Conservation (phyloP, 2,888 invertebrate genomes). For the Lochmaea crataegi region DNA sequence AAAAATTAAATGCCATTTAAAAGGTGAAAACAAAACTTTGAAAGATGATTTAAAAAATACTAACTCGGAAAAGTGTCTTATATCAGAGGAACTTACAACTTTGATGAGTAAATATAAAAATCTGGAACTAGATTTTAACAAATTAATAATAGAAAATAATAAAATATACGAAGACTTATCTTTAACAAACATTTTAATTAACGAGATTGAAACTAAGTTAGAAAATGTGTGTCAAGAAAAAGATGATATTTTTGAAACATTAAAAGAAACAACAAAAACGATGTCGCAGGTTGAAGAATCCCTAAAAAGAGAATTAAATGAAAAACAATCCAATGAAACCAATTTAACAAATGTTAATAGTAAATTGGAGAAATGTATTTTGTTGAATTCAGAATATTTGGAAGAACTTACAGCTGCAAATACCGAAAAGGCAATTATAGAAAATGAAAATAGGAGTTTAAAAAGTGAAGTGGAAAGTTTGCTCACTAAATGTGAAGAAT, state of each 20-base stretch:
- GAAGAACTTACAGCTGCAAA: not conserved
- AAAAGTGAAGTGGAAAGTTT: conserved; percentile 1
- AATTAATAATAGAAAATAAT: not conserved
- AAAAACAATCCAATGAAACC: not conserved
- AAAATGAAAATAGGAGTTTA: conserved; percentile 12
- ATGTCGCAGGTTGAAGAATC: not conserved
- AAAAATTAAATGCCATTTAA: too few species aligned
- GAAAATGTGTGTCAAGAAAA: not conserved
- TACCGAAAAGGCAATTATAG: conserved; percentile 1
- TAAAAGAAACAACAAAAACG: not conserved
- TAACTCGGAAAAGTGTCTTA: conserved; percentile 18
- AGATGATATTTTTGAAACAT: not conserved
- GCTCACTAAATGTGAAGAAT: not conserved
- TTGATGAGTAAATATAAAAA: conserved; percentile 8
- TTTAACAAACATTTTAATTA: not conserved
- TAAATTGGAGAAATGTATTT: not conserved
- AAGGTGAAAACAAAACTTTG: not conserved
- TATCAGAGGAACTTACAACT: conserved; percentile 3
- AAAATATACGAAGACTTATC: not conserved
- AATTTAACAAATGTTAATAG: not conserved
- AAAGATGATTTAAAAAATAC: conserved; percentile 20
- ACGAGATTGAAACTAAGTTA: not conserved
- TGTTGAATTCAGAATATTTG: conserved; percentile 3
- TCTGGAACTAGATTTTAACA: not conserved
- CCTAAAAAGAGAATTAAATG: not conserved